Conservation (phyloP, 2,113 vertebrate genomes). For the Bolborhynchus lineola region DNA sequence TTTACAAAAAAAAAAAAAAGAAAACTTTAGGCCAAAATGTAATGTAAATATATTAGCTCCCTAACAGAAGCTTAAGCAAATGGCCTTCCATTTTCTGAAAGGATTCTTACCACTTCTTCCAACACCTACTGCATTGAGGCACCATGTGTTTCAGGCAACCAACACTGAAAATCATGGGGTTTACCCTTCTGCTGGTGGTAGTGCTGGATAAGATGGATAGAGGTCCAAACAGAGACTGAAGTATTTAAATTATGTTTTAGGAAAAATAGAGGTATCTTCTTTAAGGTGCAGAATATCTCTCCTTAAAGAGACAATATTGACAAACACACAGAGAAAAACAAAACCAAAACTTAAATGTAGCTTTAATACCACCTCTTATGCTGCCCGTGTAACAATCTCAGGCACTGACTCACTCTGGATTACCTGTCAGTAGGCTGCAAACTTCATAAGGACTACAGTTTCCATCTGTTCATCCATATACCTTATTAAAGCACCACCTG, state of each 20-base stretch:
- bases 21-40: not conserved
- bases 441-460: not conserved
- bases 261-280: not conserved
- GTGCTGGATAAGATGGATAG: not conserved
- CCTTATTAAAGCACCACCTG: not conserved
- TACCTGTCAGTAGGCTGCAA: not conserved
- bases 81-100: not conserved
- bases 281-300: not conserved
- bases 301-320: not conserved
- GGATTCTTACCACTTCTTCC: not conserved
- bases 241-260: not conserved
- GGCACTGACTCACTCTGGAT: not conserved
- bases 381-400: accelerated
- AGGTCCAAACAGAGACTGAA: not conserved
- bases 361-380: accelerated
- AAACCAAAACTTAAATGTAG: not conserved
- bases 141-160: not conserved
- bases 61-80: not conserved
- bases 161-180: accelerated
- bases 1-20: not conserved
- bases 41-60: not conserved
- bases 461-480: not conserved
- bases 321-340: not conserved
- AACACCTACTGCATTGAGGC: not conserved
- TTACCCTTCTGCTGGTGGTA: not conserved